Percentiles rank a stretch among this genome's conserved stretches.
Conservation (phyloP, 1,140 invertebrate species). For the Drosophila ironensis region DNA sequence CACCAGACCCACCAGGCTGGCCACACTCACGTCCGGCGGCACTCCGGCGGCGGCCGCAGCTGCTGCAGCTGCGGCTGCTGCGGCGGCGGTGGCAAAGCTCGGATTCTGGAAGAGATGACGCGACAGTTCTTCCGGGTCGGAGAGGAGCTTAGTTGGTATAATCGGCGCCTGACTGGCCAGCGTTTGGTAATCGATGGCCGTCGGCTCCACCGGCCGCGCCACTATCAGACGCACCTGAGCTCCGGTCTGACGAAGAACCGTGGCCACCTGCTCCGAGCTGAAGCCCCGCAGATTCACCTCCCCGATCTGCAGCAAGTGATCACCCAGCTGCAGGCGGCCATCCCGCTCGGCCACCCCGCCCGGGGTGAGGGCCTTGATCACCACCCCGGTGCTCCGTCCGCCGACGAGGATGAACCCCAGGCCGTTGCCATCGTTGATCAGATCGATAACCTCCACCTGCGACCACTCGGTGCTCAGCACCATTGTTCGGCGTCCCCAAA, state of each 20-base stretch:
- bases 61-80: slow-evolving; percentile 42
- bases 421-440: slow-evolving; percentile 92
- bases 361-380: slow-evolving; percentile 95
- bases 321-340: slow-evolving; percentile 93
- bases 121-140: slow-evolving; percentile 91
- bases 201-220: slow-evolving; percentile 91
- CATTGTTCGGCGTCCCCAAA: slow-evolving; percentile 79
- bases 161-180: slow-evolving; percentile 87
- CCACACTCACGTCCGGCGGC: slow-evolving; percentile 40
- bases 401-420: slow-evolving; percentile 96
- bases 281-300: slow-evolving; percentile 95
- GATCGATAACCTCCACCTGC: slow-evolving; percentile 94
- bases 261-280: slow-evolving; percentile 95
- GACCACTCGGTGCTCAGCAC: slow-evolving; percentile 95
- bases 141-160: slow-evolving; percentile 91
- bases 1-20: slow-evolving; percentile 60
- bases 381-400: slow-evolving; percentile 96
- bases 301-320: slow-evolving; percentile 97
- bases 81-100: slow-evolving; percentile 68
- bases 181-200: slow-evolving; percentile 85
- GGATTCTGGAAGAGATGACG: slow-evolving; percentile 87
- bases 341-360: slow-evolving; percentile 96
- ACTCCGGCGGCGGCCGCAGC: slow-evolving; percentile 47
- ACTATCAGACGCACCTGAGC: slow-evolving; percentile 94
- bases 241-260: slow-evolving; percentile 94